A percentile compares a stretch with the other conserved stretches of the same genome.
Evolutionary conservation across 2,797 vertebrate species (phyloP).

Genomic region (Siniperca obscura): DNA sequence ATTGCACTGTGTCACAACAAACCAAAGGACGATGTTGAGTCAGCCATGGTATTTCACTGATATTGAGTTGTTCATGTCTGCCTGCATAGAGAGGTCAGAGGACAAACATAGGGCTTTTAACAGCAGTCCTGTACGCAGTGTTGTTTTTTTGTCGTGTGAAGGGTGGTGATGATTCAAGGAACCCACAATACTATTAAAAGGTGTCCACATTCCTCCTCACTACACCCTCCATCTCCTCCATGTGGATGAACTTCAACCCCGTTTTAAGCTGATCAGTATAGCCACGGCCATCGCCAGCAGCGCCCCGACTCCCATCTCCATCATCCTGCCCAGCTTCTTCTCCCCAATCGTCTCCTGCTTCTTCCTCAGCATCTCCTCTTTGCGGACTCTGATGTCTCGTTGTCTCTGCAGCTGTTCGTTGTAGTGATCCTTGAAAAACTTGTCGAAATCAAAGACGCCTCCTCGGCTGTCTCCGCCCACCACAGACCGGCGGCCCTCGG

Average conservation of each 20-base stretch:
- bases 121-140: background rate
- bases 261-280: conserved; percentile 46
- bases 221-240: background rate
- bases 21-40: background rate
- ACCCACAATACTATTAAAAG: background rate
- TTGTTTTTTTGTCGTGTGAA: background rate
- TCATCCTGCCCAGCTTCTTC: conserved; percentile 1
- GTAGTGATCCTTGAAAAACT: conserved; percentile 91
- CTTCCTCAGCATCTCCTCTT: conserved; percentile 68
- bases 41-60: background rate
- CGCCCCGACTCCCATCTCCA: conserved; percentile 44
- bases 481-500: background rate
- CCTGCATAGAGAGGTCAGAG: background rate
- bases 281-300: conserved; percentile 48
- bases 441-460: conserved; percentile 87
- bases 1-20: background rate
- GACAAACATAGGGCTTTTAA: background rate
- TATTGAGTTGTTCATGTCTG: background rate
- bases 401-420: conserved; percentile 89
- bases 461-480: background rate
- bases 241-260: conserved; percentile 10
- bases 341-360: background rate
- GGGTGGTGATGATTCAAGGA: background rate
- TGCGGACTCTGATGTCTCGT: conserved; percentile 61
- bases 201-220: background rate